These are phyloP conservation scores for Phoeniculus purpureus DNA, from an alignment of 2,797 vertebrate species.

Conservation along the genomic window DNA sequence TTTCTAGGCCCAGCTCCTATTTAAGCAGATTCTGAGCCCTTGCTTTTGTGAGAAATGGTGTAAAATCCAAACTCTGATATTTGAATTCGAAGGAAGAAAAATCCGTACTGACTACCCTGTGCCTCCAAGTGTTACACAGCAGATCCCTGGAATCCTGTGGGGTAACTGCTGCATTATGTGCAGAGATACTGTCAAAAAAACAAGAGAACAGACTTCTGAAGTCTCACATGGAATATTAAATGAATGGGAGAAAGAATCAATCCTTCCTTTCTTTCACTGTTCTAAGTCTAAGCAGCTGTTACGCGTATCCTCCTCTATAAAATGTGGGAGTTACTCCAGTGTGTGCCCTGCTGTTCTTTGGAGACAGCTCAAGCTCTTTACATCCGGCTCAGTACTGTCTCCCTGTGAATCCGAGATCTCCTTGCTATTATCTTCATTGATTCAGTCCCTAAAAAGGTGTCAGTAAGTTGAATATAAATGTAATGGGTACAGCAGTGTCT, in stretches of 20 bases:
- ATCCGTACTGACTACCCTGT: neutral
- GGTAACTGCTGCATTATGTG: neutral
- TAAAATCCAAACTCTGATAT: neutral
- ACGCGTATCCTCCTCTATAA: neutral
- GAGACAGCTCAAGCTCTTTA: neutral
- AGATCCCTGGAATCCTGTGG: neutral
- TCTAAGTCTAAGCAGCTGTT: neutral
- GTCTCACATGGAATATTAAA: neutral
- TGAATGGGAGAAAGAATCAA: neutral
- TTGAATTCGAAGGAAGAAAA: neutral
- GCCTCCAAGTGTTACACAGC: neutral
- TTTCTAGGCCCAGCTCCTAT: neutral
- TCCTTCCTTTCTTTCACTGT: neutral
- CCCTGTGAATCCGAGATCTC: neutral
- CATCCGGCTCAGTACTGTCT: neutral
- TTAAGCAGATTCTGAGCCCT: neutral
- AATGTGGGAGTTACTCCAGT: fast-evolving
- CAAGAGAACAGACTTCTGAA: neutral
- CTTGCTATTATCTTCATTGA: neutral
- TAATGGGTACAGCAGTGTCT: neutral
- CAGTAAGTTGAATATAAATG: neutral
- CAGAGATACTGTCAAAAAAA: neutral
- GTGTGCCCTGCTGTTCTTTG: fast-evolving
- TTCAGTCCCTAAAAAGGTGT: neutral
- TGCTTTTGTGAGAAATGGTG: neutral